A percentile compares a stretch with the other conserved stretches of the same genome.
phyloP scores from a whole-genome alignment of 2,113 vertebrate genomes.

The Poeciliopsis occidentalis region DNA sequence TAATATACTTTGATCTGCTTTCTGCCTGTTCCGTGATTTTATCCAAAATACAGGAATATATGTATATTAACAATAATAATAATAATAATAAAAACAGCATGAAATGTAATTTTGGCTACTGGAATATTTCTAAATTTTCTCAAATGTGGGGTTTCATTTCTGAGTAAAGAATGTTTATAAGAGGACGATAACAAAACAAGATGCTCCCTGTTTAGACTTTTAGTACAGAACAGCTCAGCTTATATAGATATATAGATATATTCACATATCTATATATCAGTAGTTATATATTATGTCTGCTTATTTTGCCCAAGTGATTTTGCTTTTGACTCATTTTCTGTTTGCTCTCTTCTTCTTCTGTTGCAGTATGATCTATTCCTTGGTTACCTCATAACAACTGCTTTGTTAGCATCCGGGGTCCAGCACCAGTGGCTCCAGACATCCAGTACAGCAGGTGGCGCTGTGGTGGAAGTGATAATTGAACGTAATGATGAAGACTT shows the following conservation, averaged over 20 bases:
- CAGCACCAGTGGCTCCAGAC: slow-evolving; percentile 29
- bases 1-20: too few species aligned
- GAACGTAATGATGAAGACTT: slow-evolving; percentile 10
- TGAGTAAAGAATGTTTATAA: too few species aligned
- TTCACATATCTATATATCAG: too few species aligned
- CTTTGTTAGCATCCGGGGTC: slow-evolving; percentile 50
- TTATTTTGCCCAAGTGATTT: too few species aligned
- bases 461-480: slow-evolving; percentile 21
- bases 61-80: neutral
- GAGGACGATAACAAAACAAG: too few species aligned
- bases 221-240: too few species aligned
- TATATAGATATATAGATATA: too few species aligned
- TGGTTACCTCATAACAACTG: slow-evolving; percentile 82
- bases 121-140: neutral
- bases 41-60: neutral
- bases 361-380: slow-evolving; percentile 84
- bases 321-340: slow-evolving; percentile 11
- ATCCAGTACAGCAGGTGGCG: slow-evolving; percentile 22
- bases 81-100: neutral
- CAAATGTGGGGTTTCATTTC: neutral
- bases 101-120: neutral
- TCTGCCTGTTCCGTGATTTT: too few species aligned
- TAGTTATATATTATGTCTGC: too few species aligned
- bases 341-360: slow-evolving; percentile 47
- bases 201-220: too few species aligned